These are phyloP conservation scores for Geotrupes spiniger DNA, from an alignment of 2,888 invertebrate genomes.

Conservation along the genomic window DNA sequence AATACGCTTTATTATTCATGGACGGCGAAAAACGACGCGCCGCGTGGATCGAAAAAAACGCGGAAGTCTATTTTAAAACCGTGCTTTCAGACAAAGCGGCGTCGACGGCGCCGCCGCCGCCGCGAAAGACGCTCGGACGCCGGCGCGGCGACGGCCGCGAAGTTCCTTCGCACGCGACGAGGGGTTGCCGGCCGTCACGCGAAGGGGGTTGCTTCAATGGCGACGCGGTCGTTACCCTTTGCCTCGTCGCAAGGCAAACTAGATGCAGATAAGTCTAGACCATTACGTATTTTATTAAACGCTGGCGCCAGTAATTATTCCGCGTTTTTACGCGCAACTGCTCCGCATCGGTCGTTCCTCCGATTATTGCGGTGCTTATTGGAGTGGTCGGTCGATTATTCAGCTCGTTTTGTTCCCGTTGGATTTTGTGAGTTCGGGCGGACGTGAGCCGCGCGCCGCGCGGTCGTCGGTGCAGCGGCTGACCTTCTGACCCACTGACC, in stretches of 20 bases:
- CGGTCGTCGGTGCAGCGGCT: not conserved
- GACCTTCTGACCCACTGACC: constrained; percentile 22
- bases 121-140: no score
- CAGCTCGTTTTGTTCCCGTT: not conserved
- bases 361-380: not conserved
- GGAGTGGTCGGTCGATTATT: not conserved
- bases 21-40: no score
- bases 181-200: constrained; percentile 24
- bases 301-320: constrained; percentile 20
- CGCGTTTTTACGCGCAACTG: constrained; percentile 11
- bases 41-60: no score
- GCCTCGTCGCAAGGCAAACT: constrained; percentile 18
- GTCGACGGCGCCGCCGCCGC: no score
- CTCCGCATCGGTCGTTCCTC: not conserved
- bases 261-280: constrained; percentile 21
- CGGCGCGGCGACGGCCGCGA: no score
- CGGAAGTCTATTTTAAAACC: no score
- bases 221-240: constrained; percentile 20
- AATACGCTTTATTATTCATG: no score
- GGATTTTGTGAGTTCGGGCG: not conserved
- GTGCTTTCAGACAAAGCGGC: no score
- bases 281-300: constrained; percentile 16
- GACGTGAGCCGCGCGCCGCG: not conserved
- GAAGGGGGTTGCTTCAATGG: constrained; percentile 16
- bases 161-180: no score